Percentiles rank a stretch among this genome's conserved stretches.
Conservation (phyloP, 1,140 invertebrate species). For the Lordiphosa collinella region DNA sequence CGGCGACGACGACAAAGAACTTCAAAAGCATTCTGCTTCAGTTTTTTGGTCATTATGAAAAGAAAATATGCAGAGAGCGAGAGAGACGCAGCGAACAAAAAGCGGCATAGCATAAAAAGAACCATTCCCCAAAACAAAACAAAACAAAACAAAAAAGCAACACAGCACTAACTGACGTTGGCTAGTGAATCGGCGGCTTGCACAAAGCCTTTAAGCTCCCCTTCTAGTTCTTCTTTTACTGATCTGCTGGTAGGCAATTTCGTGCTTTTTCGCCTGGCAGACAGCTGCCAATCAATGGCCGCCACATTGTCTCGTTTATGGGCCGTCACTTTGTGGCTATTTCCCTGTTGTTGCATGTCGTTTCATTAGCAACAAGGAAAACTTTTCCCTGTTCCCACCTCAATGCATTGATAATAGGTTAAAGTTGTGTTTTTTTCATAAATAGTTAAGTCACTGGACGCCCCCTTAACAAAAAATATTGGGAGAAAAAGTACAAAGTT, state of each 20-base stretch:
- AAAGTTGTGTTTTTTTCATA: constrained; percentile 37
- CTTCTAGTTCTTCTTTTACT: no score
- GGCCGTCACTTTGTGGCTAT: constrained; percentile 51
- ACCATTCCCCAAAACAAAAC: no score
- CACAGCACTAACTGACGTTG: background rate
- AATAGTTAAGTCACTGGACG: constrained; percentile 24
- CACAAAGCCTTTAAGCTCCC: constrained; percentile 40
- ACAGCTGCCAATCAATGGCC: constrained; percentile 69
- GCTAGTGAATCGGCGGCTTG: background rate
- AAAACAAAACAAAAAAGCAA: constrained; percentile 14
- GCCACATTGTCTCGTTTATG: constrained; percentile 20
- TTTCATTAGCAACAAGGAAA: background rate
- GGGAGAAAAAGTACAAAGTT: background rate
- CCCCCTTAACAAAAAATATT: background rate
- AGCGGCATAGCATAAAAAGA: background rate
- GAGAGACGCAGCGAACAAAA: constrained; percentile 9
- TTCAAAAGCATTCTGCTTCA: constrained; percentile 69
- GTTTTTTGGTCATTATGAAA: constrained; percentile 74
- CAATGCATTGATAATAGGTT: constrained; percentile 28
- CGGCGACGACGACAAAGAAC: constrained; percentile 41
- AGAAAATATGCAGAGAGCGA: constrained; percentile 44
- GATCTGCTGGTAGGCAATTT: constrained; percentile 35
- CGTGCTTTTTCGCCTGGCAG: constrained; percentile 49
- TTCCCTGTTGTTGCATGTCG: constrained; percentile 1
- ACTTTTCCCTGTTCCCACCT: constrained; percentile 3